These are phyloP conservation scores for Hydrocynus forskahlii DNA, from an alignment of 2,797 vertebrate species.

Conservation along the genomic window DNA sequence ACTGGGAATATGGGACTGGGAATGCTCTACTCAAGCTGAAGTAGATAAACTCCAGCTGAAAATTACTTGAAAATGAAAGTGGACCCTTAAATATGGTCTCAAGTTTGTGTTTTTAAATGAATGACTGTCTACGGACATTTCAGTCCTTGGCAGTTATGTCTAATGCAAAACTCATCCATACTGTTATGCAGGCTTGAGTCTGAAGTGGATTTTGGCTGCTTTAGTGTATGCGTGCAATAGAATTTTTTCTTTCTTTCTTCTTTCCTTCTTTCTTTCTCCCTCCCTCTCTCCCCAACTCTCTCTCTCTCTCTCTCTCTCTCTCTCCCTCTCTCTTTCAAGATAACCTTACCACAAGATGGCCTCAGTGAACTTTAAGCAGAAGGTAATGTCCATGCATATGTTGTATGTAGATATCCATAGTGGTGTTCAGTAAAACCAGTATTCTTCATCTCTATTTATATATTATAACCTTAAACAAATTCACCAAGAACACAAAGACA, in stretches of 20 bases:
- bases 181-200: not conserved
- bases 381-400: not conserved
- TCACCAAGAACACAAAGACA: not conserved
- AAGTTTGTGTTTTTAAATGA: slow-evolving; percentile 39
- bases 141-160: slow-evolving; percentile 13
- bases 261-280: not conserved
- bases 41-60: slow-evolving; percentile 32
- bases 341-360: not conserved
- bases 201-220: not conserved
- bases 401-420: not conserved
- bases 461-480: not conserved
- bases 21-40: slow-evolving; percentile 30
- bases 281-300: too few species aligned
- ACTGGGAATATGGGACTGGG: slow-evolving; percentile 8
- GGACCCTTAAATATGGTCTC: slow-evolving; percentile 34
- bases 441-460: not conserved
- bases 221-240: not conserved
- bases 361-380: not conserved
- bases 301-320: not conserved
- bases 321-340: not conserved
- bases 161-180: not conserved
- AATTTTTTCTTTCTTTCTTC: not conserved
- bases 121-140: slow-evolving; percentile 22
- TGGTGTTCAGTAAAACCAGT: not conserved
- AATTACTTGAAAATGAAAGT: slow-evolving; percentile 25